These are phyloP conservation scores for Zapornia atra DNA, from an alignment of 2,113 vertebrate species.

Conservation along the genomic window DNA sequence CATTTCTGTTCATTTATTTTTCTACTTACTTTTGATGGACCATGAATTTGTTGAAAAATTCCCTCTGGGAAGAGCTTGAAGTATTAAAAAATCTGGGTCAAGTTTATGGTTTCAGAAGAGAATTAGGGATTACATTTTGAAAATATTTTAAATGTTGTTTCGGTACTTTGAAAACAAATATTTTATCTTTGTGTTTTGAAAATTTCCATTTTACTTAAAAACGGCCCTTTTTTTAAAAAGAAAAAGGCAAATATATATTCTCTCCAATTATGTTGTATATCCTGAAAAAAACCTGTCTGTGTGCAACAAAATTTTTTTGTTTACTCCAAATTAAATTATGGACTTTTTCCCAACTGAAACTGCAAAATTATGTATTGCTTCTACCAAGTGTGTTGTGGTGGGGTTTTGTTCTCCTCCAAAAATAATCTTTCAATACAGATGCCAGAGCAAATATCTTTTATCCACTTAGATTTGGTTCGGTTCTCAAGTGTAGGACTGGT, in stretches of 20 bases:
- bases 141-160: neutral
- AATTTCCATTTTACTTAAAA: neutral
- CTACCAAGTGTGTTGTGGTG: neutral
- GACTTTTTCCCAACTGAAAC: neutral
- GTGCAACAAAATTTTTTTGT: neutral
- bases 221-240: neutral
- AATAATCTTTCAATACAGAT: neutral
- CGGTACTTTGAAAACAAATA: neutral
- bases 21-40: neutral
- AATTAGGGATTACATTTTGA: neutral
- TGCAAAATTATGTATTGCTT: neutral
- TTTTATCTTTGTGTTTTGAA: neutral
- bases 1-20: neutral
- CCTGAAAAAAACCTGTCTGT: neutral
- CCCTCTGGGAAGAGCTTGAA: neutral
- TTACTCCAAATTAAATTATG: neutral
- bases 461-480: neutral
- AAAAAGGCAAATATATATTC: neutral
- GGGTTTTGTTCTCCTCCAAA: neutral
- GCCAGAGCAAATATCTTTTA: neutral
- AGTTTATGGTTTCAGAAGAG: neutral
- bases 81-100: slow-evolving; percentile 25
- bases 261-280: neutral
- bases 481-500: neutral
- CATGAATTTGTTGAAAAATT: slow-evolving; percentile 12